Evolutionary conservation across 30 jellyfish, hydroid and myxozoan species (phyloP).

Genomic region (Cassiopea andromeda): DNA sequence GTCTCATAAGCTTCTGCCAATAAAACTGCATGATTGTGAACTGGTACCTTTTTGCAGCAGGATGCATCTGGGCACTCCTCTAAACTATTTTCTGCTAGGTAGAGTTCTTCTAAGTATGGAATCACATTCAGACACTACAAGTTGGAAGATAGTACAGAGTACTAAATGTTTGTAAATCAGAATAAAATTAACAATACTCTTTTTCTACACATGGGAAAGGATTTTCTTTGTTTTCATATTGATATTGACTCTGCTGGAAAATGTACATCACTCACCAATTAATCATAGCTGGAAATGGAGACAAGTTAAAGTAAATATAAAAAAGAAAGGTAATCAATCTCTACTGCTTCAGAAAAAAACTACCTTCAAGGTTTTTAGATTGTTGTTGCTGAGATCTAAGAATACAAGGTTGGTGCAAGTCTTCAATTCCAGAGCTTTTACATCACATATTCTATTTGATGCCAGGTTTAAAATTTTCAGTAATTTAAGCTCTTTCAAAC

Average conservation of each 20-base stretch:
- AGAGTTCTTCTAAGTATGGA: conserved; percentile 59
- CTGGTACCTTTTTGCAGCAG: conserved; percentile 58
- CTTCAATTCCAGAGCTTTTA: conserved; percentile 11
- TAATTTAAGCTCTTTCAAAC: conserved; percentile 36
- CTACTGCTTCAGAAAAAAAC: neutral
- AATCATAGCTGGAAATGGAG: neutral
- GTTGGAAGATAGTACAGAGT: neutral
- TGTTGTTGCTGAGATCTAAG: conserved; percentile 59
- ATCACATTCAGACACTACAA: conserved; percentile 44
- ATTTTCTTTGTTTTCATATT: too few species aligned
- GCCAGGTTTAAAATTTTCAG: conserved; percentile 48
- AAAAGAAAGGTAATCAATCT: too few species aligned
- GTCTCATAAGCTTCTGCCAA: neutral
- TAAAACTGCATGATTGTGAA: neutral
- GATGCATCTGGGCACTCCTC: conserved; percentile 70
- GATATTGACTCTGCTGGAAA: too few species aligned
- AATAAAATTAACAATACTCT: too few species aligned
- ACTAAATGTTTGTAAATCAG: too few species aligned
- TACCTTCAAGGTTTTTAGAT: conserved; percentile 23
- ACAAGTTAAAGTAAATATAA: neutral
- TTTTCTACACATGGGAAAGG: too few species aligned
- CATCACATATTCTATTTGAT: conserved; percentile 10
- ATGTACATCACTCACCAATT: neutral
- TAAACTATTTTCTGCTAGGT: conserved; percentile 29
- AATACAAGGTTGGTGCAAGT: conserved; percentile 34